Base-by-base conservation (phyloP, 92 coral and sea anemone species). In the Diadumene lineata region DNA sequence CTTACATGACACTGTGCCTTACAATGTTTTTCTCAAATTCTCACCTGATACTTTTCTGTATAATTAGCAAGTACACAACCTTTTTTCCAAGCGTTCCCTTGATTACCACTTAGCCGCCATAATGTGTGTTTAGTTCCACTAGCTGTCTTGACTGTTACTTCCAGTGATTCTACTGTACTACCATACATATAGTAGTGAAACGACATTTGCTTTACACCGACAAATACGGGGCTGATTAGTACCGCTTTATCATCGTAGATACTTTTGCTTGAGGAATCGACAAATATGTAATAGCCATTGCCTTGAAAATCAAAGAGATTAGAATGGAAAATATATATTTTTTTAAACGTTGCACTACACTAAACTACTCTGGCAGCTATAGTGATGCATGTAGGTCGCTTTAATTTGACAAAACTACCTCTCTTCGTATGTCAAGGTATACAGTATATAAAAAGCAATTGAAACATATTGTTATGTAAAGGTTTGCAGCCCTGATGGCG, bases 161-260 rank as follows among this genome's bases (percentile, higher is more conserved):
- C 24, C 22, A 69, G 38, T 23, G 75, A 34, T 48, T 69, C 75
- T 10, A 69, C 53, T 24, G 75, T 69, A 11, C 60, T 30, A 11
- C 75, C 75, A 27, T 43, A 69, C 75, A 69, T 43, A 56, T 69
- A 61, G 60, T 69, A 69, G 61, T 43, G 48, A 56, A 69, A 69
- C 1, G 25, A 1, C 28, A 69, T 69, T 17, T 28, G 26, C 27
- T 43, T 43, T 3, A 61, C 11, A 43, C 60, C 75, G 27, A n/a
- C 7, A 24, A 69, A 15, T 17, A 23, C 31, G 43, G 75, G 60
- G 48, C 75, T 69, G 19, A 43, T 24, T 1, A 69, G 75, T 26
- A 51, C 31, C 15, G 75, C 38, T 21, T 69, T 69, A 18, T 34
- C 58, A 55, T 69, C 75, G 38, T 69, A 69, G 11, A 69, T 23